A percentile compares a stretch with the other conserved stretches of the same genome.
Evolutionary conservation across 2,113 vertebrate species (phyloP).

Genomic region (Podiceps cristatus): DNA sequence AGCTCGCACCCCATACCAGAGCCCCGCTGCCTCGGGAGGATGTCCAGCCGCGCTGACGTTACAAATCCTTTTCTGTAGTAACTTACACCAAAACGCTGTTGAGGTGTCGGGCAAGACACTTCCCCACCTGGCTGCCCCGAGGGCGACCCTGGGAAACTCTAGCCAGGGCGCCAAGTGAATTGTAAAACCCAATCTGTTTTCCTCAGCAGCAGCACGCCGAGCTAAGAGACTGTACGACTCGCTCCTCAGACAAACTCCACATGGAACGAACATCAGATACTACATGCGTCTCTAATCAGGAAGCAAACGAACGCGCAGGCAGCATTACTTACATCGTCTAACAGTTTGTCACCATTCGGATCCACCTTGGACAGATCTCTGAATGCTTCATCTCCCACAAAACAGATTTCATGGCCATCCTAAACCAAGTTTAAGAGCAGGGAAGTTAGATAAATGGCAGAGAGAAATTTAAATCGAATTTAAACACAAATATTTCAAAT

Average conservation of each 20-base stretch:
- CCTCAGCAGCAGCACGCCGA: not conserved
- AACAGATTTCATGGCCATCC: conserved; percentile 97
- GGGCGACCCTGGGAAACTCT: fast-evolving
- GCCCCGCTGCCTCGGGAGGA: not conserved
- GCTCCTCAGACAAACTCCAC: not conserved
- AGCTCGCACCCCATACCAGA: fast-evolving
- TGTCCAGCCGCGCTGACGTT: not conserved
- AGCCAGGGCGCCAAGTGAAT: not conserved
- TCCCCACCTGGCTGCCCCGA: fast-evolving
- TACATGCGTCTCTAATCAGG: fast-evolving
- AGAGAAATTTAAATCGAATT: fast-evolving
- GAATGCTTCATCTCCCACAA: conserved; percentile 94
- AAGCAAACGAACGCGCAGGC: fast-evolving
- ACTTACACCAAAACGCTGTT: not conserved
- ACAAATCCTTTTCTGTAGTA: not conserved
- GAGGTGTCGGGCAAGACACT: not conserved
- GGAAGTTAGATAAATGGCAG: not conserved
- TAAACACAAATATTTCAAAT: fast-evolving
- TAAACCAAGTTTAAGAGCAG: conserved; percentile 43
- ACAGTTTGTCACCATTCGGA: conserved; percentile 81
- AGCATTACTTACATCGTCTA: conserved; percentile 84
- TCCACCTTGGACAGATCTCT: conserved; percentile 90
- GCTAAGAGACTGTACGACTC: not conserved
- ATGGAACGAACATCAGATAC: fast-evolving
- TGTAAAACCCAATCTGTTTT: not conserved